Evolutionary conservation across 1,140 invertebrate species (phyloP), one percentile per base, ranked within the genome.

Genomic region (Lepidurus apus): DNA sequence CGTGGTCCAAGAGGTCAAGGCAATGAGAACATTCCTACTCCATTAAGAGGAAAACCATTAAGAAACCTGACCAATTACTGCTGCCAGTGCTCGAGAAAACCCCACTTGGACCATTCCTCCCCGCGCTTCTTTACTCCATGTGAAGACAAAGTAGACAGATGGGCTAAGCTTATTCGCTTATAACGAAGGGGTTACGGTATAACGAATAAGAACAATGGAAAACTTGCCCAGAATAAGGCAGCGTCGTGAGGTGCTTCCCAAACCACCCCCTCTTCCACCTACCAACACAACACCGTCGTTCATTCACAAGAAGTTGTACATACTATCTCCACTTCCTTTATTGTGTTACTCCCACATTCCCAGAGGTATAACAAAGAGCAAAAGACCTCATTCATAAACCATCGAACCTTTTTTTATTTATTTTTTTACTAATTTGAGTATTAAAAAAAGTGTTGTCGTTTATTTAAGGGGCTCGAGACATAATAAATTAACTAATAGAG

Each of bases 1-100:
- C 53, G 53, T 65, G 53, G 53, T 65, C 53, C 53, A 65, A 65
- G 53, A 21, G 53, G 53, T 65, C 53, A 65, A 65, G 53, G 53
- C 21, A 65, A 65, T 65, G 53, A 65, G 53, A 65, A 65, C 21
- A 21, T 65, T 65, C 53, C 53, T 7, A 21, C 21, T 65, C 53
- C 53, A 65, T 65, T 65, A 65, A 21, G 21, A 21, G 21, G 21
- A 65, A n/a, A n/a, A n/a, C n/a, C n/a, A n/a, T n/a, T n/a, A n/a
- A 21, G 21, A 65, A 65, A 65, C 53, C 53, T 65, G n/a, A n/a
- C 53, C 21, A 34, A 1, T 21, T 13, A 65, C 53, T 34, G 34
- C 34, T 34, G 34, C 34, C 34, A 34, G 34, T 34, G 34, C 4
- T 34, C 34, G 34, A 34, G 34, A 34, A 34, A 34, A 34, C 34